phyloP scores from a whole-genome alignment of 2,113 vertebrate species.

The Anthoscopus minutus region DNA sequence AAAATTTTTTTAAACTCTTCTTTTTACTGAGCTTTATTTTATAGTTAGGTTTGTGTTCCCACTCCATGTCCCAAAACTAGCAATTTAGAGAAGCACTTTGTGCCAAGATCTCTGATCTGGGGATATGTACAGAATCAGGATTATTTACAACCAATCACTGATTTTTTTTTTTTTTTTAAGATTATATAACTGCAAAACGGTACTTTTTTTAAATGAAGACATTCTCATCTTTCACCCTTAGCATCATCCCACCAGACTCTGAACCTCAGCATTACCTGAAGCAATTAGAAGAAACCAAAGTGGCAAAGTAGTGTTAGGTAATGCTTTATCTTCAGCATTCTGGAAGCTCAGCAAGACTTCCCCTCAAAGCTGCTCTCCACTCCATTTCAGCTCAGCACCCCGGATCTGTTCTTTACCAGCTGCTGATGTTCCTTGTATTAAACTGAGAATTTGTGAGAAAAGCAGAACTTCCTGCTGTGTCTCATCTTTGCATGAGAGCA shows the following conservation, averaged over 20 bases:
- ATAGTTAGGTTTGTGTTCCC: neutral
- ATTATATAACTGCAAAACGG: neutral
- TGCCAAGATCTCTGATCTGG: neutral
- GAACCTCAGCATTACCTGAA: conserved; percentile 41
- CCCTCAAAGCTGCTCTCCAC: conserved; percentile 24
- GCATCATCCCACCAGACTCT: neutral
- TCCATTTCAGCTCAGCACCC: conserved; percentile 37
- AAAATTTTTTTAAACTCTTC: neutral
- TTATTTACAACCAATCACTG: neutral
- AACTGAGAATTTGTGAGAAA: conserved; percentile 60
- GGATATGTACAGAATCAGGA: neutral
- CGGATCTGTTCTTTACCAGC: conserved; percentile 43
- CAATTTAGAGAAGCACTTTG: neutral
- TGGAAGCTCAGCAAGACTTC: conserved; percentile 55
- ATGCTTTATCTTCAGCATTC: conserved; percentile 41
- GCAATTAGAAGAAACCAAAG: conserved; percentile 40
- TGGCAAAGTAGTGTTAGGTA: conserved; percentile 3
- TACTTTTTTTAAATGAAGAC: neutral
- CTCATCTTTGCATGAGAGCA: conserved; percentile 60
- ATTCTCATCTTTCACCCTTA: neutral
- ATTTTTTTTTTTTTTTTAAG: neutral
- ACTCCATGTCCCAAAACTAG: neutral
- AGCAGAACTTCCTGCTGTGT: conserved; percentile 57
- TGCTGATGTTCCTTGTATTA: conserved; percentile 29
- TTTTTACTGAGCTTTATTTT: neutral